Base-by-base conservation (phyloP, 2,888 invertebrate genomes). In the Heliconius ismenius region DNA sequence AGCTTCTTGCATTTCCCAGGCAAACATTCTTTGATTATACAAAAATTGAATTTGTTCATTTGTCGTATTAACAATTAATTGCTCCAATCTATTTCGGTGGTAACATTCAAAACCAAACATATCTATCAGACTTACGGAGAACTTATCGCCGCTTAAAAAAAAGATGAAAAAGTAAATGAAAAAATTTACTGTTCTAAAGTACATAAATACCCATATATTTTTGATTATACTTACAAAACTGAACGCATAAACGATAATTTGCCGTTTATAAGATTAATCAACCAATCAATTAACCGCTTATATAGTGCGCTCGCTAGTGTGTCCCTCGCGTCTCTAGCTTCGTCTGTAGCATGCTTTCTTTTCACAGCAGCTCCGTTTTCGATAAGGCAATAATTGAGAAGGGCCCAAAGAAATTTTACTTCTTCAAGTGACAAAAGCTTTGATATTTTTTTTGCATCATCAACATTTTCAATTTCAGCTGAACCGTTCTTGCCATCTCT, bases 21-120 rank as follows among this genome's bases (percentile, higher is more conserved):
- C 96, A 89, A 98, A 99, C 79, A 98, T 95, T 86, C 97, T 95
- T 90, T 99, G 98, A 85, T 98, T 97, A 89, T 98, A 99, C 83
- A 98, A 96, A 87, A 98, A 98, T 87, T 98, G 98, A 87, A 99
- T 95, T 90, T 98, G 98, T 88, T 99, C 98, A 87, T 98, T 99
- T 78, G 97, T 95, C 1, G 97, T 96, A 87, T 99, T 99, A 4
- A 98, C 96, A 82, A 98, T 96, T 13, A 99, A 93, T 88, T 98
- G 98, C 83, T 98, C 98, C 80, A 98, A 94, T 18, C 96, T 96
- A 90, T 99, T 99, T 83, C 96, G 95, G 82, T 96, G 96, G 88
- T 97, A 98, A 87, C 98, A 98, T 93, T 99, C 98, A 86, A 99
- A 98, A 0, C 99, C 99, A 86, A 97, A 98, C 91, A 98, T 96